A percentile compares a stretch with the other conserved stretches of the same genome.
Evolutionary conservation across 2,888 invertebrate genomes (phyloP).

Genomic region (Lasiommata megera): DNA sequence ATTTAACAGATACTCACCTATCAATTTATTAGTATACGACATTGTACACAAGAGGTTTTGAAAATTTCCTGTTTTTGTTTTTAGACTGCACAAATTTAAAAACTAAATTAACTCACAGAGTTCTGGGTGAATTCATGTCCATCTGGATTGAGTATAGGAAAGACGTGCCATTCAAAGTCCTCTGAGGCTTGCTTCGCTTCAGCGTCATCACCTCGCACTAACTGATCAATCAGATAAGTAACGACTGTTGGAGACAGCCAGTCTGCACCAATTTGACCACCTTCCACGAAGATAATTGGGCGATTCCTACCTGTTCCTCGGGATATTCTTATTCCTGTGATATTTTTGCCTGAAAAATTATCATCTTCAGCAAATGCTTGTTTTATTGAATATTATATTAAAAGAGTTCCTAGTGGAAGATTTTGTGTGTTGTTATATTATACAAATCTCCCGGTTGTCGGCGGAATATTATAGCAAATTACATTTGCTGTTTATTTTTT

Average conservation of each 20-base stretch:
- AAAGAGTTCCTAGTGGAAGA: too few species aligned
- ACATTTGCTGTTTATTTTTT: too few species aligned
- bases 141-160: constrained; percentile 89
- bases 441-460: too few species aligned
- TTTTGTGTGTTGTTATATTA: too few species aligned
- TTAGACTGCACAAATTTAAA: background rate
- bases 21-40: too few species aligned
- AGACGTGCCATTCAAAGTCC: constrained; percentile 86
- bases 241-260: constrained; percentile 86
- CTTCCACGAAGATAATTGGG: constrained; percentile 59
- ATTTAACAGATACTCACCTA: too few species aligned
- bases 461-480: too few species aligned
- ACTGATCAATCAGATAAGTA: constrained; percentile 83
- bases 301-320: constrained; percentile 46
- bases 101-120: constrained; percentile 52
- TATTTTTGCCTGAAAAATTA: constrained; percentile 62
- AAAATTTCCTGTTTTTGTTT: too few species aligned
- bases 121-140: constrained; percentile 86
- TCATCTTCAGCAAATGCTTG: too few species aligned
- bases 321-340: constrained; percentile 71
- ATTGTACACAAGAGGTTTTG: too few species aligned
- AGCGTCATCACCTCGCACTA: constrained; percentile 78
- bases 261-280: constrained; percentile 87
- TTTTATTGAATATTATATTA: too few species aligned
- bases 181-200: constrained; percentile 73